Evolutionary conservation across 2,113 vertebrate species (phyloP).

Genomic region (Hypanus sabinus): DNA sequence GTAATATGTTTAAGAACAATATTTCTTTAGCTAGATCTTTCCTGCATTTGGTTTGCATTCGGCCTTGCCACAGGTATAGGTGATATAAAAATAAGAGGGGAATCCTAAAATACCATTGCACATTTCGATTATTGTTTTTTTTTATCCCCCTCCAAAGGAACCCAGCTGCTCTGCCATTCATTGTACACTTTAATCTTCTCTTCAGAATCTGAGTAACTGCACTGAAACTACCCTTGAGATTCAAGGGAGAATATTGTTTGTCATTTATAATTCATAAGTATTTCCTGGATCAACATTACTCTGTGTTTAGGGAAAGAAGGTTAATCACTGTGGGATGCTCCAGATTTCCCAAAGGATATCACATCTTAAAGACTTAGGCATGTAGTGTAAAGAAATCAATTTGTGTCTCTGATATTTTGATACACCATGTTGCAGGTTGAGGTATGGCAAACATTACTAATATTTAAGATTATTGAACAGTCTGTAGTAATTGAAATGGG

Average conservation of each 20-base stretch:
- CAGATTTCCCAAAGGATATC: not conserved
- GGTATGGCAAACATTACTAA: not conserved
- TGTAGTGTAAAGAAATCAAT: not conserved
- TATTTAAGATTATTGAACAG: not conserved
- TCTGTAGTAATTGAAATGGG: not conserved
- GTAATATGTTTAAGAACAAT: not conserved
- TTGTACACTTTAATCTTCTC: not conserved
- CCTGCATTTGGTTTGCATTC: not conserved
- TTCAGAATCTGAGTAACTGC: not conserved
- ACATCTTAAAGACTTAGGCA: not conserved
- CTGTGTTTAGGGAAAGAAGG: not conserved
- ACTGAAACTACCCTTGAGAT: not conserved
- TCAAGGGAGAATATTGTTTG: not conserved
- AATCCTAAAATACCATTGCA: not conserved
- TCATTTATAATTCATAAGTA: not conserved
- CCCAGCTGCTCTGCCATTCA: not conserved
- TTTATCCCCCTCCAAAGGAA: not conserved
- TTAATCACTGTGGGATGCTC: not conserved
- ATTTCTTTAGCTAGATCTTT: not conserved
- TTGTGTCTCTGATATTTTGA: not conserved
- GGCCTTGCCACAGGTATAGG: not conserved
- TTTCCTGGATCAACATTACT: slow-evolving; percentile 10
- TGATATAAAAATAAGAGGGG: not conserved
- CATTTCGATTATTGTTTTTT: not conserved
- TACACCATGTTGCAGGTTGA: not conserved